A percentile compares a stretch with the other conserved stretches of the same genome.
Evolutionary conservation across 1,140 invertebrate genomes (phyloP).

Genomic region (Episyrphus balteatus): DNA sequence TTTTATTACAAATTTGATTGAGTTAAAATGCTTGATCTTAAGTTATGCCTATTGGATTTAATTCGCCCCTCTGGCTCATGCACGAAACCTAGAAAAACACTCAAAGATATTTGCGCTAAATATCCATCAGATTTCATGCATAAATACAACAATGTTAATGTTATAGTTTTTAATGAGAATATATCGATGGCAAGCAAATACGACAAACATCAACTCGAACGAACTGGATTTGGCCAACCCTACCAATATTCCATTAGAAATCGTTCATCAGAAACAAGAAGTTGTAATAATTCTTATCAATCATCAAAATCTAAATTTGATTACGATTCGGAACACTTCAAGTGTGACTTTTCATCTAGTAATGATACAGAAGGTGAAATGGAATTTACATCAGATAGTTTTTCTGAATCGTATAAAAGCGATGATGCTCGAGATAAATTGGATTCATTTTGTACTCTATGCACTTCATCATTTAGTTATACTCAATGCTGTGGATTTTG

Average conservation of each 20-base stretch:
- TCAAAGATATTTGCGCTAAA: slow-evolving; percentile 27
- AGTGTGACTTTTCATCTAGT: slow-evolving; percentile 24
- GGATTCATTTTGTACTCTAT: slow-evolving; percentile 33
- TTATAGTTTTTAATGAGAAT: slow-evolving; percentile 35
- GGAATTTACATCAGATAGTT: not conserved
- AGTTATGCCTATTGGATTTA: slow-evolving; percentile 30
- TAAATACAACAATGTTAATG: slow-evolving; percentile 27
- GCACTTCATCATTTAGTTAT: slow-evolving; percentile 35
- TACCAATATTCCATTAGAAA: slow-evolving; percentile 7
- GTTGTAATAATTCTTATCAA: slow-evolving; percentile 5
- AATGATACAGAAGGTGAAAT: not conserved
- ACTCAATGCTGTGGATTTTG: slow-evolving; percentile 31
- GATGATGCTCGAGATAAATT: slow-evolving; percentile 18
- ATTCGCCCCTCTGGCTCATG: slow-evolving; percentile 20
- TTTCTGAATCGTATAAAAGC: not conserved
- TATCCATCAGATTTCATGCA: slow-evolving; percentile 28
- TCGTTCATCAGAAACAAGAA: slow-evolving; percentile 25
- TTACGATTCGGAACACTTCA: slow-evolving; percentile 12
- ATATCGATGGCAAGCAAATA: slow-evolving; percentile 34
- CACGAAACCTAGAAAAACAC: slow-evolving; percentile 23
- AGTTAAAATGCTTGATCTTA: slow-evolving; percentile 28
- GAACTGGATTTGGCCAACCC: too few relatives aligned
- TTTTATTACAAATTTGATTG: not conserved
- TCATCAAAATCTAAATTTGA: not conserved
- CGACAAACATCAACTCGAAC: slow-evolving; percentile 10